Percentiles rank a stretch among this genome's conserved stretches.
These are phyloP conservation scores for Drosophila pruinosa DNA, from an alignment of 1,140 invertebrate species.

Conservation along the genomic window DNA sequence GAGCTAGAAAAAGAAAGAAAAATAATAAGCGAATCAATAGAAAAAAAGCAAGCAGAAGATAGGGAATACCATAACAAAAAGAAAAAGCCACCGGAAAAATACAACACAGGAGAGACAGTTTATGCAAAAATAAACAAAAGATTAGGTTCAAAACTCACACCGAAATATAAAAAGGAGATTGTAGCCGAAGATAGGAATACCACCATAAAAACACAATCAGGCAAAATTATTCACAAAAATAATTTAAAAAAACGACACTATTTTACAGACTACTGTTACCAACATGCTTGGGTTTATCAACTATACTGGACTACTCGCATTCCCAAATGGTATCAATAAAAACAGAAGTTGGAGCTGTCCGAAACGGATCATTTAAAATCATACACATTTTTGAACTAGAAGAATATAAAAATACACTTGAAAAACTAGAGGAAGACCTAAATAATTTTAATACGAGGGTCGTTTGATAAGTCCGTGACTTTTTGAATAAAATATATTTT, in stretches of 20 bases:
- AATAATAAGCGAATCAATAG: slow-evolving; percentile 27
- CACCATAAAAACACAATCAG: background rate
- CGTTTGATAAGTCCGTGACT: too few relatives aligned
- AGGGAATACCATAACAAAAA: slow-evolving; percentile 16
- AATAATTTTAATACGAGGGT: too few relatives aligned
- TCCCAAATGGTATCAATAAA: too few relatives aligned
- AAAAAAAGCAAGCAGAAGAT: slow-evolving; percentile 7
- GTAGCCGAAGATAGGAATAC: background rate
- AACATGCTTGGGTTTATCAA: too few relatives aligned
- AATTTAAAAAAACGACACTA: too few relatives aligned
- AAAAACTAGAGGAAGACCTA: too few relatives aligned
- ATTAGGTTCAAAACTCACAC: slow-evolving; percentile 5
- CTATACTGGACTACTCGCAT: background rate
- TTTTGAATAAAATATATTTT: too few relatives aligned
- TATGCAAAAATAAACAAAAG: slow-evolving; percentile 30
- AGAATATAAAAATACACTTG: too few relatives aligned
- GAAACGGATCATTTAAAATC: too few relatives aligned
- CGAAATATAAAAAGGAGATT: background rate
- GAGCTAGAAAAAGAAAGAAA: slow-evolving; percentile 20
- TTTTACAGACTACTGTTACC: background rate
- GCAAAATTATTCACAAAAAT: background rate
- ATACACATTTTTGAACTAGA: too few relatives aligned
- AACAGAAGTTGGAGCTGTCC: too few relatives aligned
- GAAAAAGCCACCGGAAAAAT: slow-evolving; percentile 4
- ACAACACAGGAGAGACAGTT: slow-evolving; percentile 11